Percentiles rank a stretch among this genome's conserved stretches.
These are phyloP conservation scores for Astropecten irregularis DNA, from an alignment of 53 echinoderm and acorn worm species.

Conservation along the genomic window DNA sequence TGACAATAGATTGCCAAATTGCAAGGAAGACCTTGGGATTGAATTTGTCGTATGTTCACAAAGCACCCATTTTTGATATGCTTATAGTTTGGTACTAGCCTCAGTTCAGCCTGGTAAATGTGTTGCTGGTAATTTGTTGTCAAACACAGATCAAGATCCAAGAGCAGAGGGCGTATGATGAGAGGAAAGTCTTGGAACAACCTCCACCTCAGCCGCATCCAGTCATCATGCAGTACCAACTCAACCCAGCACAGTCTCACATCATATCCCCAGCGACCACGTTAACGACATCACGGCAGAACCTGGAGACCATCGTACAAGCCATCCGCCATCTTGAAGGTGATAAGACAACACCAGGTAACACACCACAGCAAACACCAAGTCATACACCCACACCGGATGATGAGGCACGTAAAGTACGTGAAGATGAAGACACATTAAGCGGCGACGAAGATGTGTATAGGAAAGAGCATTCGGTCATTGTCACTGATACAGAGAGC, in stretches of 20 bases:
- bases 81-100: no score
- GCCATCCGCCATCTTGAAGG: constrained; percentile 97
- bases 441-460: constrained; percentile 45
- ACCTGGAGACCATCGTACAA: constrained; percentile 97
- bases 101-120: background rate
- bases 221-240: constrained; percentile 59
- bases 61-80: no score
- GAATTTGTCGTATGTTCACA: no score
- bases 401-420: constrained; percentile 73
- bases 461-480: constrained; percentile 47
- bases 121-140: no score
- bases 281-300: constrained; percentile 78
- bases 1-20: no score
- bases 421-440: constrained; percentile 74
- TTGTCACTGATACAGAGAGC: constrained; percentile 56
- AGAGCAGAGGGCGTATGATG: constrained; percentile 65
- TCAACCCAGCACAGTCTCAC: constrained; percentile 55
- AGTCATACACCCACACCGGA: constrained; percentile 97
- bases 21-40: no score
- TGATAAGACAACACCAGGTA: constrained; percentile 79
- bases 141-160: constrained; percentile 67
- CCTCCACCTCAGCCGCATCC: constrained; percentile 19
- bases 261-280: constrained; percentile 82
- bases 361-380: constrained; percentile 92
- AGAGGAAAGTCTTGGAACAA: constrained; percentile 63